phyloP scores from a whole-genome alignment of 2,888 invertebrate genomes.

The Allacma fusca region DNA sequence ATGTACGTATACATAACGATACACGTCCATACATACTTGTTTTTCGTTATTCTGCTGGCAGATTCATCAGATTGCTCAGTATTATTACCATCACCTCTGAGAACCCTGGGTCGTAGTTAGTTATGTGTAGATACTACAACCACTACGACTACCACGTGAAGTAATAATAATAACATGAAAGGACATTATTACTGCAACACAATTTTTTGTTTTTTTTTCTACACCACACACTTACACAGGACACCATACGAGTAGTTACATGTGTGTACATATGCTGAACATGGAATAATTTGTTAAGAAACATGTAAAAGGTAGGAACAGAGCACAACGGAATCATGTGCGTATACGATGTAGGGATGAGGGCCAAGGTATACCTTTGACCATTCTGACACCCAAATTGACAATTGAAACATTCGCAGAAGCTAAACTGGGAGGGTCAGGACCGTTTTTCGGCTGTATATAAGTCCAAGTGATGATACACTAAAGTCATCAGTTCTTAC shows the following conservation, averaged over 20 bases:
- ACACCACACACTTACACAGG: neutral
- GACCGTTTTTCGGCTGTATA: conserved; percentile 24
- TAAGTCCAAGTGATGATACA: neutral
- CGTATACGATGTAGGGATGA: neutral
- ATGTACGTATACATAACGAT: too few species aligned
- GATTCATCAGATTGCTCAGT: neutral
- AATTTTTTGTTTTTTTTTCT: conserved; percentile 4
- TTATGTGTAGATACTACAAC: neutral
- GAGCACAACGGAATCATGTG: conserved; percentile 12
- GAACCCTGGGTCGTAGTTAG: conserved; percentile 14
- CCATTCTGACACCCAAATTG: conserved; percentile 19
- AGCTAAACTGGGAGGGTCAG: conserved; percentile 6
- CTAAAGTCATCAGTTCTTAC: neutral
- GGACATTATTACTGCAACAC: neutral
- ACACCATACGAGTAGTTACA: too few species aligned
- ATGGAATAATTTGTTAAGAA: conserved; percentile 4
- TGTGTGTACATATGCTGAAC: too few species aligned
- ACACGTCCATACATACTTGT: too few species aligned
- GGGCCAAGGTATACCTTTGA: conserved; percentile 6
- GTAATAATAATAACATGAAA: conserved; percentile 2
- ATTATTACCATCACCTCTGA: conserved; percentile 6
- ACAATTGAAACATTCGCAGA: neutral
- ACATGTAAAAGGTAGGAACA: neutral
- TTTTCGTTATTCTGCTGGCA: neutral
- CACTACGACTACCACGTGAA: neutral